phyloP scores from a whole-genome alignment of 2,113 vertebrate species.

The Lampris incognitus region DNA sequence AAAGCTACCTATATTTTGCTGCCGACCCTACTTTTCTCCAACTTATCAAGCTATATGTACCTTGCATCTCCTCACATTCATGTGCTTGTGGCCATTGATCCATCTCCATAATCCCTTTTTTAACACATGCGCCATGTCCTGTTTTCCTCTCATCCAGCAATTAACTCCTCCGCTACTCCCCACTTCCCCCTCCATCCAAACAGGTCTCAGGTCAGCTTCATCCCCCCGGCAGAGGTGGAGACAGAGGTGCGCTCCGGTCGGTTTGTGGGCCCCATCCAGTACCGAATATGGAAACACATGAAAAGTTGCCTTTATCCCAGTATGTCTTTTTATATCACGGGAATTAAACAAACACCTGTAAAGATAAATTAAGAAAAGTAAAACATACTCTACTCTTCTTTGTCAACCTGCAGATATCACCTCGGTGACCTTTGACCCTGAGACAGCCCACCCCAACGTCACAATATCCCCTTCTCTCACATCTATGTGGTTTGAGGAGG shows the following conservation, averaged over 20 bases:
- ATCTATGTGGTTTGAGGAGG: conserved; percentile 71
- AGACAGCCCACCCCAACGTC: conserved; percentile 79
- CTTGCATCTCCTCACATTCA: conserved; percentile 3
- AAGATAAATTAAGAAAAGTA: neutral
- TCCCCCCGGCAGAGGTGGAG: conserved; percentile 69
- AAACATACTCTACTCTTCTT: neutral
- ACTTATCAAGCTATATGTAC: conserved; percentile 9
- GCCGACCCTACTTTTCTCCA: neutral
- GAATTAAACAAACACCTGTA: neutral
- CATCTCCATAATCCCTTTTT: neutral
- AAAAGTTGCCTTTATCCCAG: conserved; percentile 82
- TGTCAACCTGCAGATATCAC: conserved; percentile 71
- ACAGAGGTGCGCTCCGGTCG: conserved; percentile 73
- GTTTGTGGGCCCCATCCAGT: conserved; percentile 82
- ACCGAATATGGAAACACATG: conserved; percentile 85
- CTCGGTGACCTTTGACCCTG: conserved; percentile 76
- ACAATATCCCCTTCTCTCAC: conserved; percentile 66
- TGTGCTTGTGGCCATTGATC: neutral
- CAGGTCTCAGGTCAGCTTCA: conserved; percentile 79
- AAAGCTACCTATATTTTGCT: neutral
- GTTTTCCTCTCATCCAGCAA: conserved; percentile 16
- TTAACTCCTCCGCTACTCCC: neutral
- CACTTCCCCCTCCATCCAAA: conserved; percentile 3
- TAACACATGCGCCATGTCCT: conserved; percentile 1
- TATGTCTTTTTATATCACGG: conserved; percentile 41